Conservation (phyloP, 2,113 vertebrate genomes). For the Motacilla alba region DNA sequence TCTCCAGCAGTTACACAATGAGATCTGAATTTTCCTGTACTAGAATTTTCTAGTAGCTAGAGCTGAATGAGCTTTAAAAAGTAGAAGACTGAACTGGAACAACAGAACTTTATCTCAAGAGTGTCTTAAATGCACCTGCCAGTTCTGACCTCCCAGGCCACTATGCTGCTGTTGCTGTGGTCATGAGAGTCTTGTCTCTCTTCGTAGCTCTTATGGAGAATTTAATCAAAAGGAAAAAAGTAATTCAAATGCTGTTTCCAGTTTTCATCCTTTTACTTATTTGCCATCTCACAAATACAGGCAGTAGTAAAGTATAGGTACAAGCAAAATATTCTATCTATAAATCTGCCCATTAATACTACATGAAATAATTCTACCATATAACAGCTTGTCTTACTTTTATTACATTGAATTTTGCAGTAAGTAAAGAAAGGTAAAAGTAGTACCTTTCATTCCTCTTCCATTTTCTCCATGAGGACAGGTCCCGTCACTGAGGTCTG, state of each 20-base stretch:
- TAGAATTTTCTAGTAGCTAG: neutral
- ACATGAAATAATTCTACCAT: neutral
- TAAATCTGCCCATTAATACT: neutral
- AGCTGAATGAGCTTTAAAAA: neutral
- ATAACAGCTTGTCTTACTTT: neutral
- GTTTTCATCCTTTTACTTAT: neutral
- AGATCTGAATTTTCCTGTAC: neutral
- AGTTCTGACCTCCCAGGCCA: neutral
- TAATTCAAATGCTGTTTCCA: neutral
- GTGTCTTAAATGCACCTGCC: neutral
- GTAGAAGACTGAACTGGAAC: neutral
- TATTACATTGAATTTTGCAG: neutral
- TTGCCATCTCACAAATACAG: neutral
- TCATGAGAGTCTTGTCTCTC: neutral
- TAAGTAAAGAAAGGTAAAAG: neutral
- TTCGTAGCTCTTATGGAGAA: neutral
- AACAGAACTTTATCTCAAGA: neutral
- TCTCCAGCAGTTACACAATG: neutral
- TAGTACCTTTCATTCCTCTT: neutral
- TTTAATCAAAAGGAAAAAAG: neutral
- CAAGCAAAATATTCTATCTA: neutral
- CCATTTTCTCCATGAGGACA: neutral
- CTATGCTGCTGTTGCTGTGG: neutral
- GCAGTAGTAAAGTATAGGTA: neutral
- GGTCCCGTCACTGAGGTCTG: neutral